phyloP scores from a whole-genome alignment of 2,113 vertebrate genomes.

The Leuciscus idus region DNA sequence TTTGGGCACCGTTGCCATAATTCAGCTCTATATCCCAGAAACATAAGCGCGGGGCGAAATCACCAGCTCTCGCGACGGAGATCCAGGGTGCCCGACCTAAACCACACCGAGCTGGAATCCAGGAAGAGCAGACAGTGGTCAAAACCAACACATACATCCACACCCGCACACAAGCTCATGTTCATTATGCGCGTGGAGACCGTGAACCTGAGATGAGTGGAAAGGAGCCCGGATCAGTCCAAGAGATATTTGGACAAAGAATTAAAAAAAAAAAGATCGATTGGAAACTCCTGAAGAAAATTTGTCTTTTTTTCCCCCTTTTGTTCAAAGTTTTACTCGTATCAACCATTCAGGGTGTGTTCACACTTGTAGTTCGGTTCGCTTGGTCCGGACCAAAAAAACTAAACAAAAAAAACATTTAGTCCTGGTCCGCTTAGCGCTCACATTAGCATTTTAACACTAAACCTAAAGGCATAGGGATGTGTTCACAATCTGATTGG shows the following conservation, averaged over 20 bases:
- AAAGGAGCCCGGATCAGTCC: conserved; percentile 34
- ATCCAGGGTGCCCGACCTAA: conserved; percentile 36
- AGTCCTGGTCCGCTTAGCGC: too few relatives aligned
- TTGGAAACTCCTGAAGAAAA: neutral
- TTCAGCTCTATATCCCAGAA: conserved; percentile 72
- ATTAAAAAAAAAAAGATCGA: neutral
- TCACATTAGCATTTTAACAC: too few relatives aligned
- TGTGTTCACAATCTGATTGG: too few relatives aligned
- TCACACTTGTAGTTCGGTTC: neutral
- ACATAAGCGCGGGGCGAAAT: conserved; percentile 61
- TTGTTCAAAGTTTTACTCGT: neutral
- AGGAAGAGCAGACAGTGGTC: conserved; percentile 54
- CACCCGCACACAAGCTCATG: conserved; percentile 33
- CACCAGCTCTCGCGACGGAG: conserved; percentile 63
- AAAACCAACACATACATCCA: conserved; percentile 50
- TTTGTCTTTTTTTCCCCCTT: neutral
- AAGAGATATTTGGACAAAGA: conserved; percentile 41
- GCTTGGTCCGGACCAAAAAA: too few relatives aligned
- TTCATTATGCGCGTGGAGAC: conserved; percentile 37
- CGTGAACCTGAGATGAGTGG: conserved; percentile 41
- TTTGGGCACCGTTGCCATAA: conserved; percentile 69
- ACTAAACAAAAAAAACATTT: too few relatives aligned
- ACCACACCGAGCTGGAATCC: conserved; percentile 56
- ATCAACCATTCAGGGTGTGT: neutral
- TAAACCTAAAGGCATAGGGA: too few relatives aligned